These are phyloP conservation scores for Micromesistius poutassou DNA, from an alignment of 2,797 vertebrate species.

Conservation along the genomic window DNA sequence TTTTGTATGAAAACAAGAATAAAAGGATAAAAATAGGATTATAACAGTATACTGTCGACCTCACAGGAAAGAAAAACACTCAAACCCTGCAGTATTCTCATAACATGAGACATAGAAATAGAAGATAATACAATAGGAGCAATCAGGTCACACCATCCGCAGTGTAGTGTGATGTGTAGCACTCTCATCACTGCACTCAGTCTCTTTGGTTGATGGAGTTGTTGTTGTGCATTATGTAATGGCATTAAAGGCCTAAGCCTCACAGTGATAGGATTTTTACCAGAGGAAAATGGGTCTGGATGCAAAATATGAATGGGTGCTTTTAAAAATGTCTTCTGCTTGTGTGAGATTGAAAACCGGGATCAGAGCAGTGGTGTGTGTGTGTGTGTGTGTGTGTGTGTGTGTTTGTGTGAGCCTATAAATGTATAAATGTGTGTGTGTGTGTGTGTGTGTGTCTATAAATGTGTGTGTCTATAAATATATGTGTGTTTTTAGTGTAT, in stretches of 20 bases:
- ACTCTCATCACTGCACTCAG: conserved; percentile 41
- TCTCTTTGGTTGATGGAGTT: conserved; percentile 57
- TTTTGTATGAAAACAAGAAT: neutral
- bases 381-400: neutral
- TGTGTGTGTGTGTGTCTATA: no score
- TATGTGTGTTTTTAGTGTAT: no score
- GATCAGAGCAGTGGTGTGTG: neutral
- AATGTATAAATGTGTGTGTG: no score
- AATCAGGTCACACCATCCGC: conserved; percentile 32
- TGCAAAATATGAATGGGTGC: neutral
- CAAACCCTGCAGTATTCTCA: neutral
- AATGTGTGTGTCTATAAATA: conserved; percentile 6
- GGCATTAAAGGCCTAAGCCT: conserved; percentile 45
- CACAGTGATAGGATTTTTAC: conserved; percentile 33
- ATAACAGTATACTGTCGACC: neutral
- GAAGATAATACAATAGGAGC: conserved; percentile 24
- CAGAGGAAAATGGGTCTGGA: neutral
- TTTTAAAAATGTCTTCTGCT: conserved; percentile 25
- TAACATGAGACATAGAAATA: neutral
- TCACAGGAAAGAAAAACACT: no score
- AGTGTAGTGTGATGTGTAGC: conserved; percentile 36
- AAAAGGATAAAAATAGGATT: no score
- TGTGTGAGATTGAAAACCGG: conserved; percentile 5
- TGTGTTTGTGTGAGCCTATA: no score
- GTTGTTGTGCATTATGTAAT: conserved; percentile 51